A percentile compares a stretch with the other conserved stretches of the same genome.
Evolutionary conservation across 1,140 invertebrate genomes (phyloP).

Genomic region (Drosophila tani): DNA sequence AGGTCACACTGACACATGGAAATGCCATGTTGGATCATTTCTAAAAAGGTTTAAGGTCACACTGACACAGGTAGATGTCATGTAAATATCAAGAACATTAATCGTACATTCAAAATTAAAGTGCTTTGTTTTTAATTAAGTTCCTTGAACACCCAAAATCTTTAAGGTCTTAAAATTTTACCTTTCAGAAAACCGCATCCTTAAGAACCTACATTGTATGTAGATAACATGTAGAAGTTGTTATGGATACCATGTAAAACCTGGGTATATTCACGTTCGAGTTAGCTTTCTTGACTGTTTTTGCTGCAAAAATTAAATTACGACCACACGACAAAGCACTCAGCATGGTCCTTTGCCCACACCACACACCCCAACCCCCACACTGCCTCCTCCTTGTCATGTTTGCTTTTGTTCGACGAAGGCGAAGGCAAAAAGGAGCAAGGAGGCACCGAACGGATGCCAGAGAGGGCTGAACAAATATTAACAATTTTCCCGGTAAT

Average conservation of each 20-base stretch:
- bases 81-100: background rate
- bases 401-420: constrained; percentile 53
- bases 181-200: no score
- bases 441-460: background rate
- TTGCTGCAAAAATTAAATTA: constrained; percentile 68
- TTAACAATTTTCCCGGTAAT: constrained; percentile 75
- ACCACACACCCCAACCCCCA: no score
- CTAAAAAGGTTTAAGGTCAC: background rate
- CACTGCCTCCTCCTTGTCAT: background rate
- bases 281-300: background rate
- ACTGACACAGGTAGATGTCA: background rate
- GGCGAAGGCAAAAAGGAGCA: background rate
- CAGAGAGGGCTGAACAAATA: constrained; percentile 60
- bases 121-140: no score
- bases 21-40: no score
- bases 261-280: constrained; percentile 8
- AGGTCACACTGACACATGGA: no score
- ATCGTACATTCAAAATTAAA: no score
- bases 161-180: no score
- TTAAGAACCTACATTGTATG: background rate
- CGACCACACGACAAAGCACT: constrained; percentile 56
- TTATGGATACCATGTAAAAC: no score
- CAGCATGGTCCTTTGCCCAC: constrained; percentile 13
- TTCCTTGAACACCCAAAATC: no score
- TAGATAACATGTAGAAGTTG: background rate